Evolutionary conservation across 2,797 vertebrate species (phyloP).

Genomic region (Rhadinocentrus ornatus): DNA sequence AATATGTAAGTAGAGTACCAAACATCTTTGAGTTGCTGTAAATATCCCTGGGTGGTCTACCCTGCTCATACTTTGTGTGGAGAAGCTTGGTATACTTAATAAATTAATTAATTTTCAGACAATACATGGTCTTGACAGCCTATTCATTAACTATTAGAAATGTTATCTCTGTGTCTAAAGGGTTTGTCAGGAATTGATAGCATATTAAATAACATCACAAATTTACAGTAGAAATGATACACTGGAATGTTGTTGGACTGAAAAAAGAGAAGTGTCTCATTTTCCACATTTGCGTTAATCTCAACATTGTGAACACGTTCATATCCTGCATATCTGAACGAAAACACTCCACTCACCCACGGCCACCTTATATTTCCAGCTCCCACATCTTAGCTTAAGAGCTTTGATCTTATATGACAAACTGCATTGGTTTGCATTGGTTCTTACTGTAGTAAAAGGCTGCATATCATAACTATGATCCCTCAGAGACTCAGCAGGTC

Average conservation of each 20-base stretch:
- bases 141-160: neutral
- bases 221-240: neutral
- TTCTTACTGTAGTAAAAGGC: conserved; percentile 56
- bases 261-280: neutral
- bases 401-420: conserved; percentile 56
- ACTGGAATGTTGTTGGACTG: neutral
- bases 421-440: conserved; percentile 13
- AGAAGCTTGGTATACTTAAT: neutral
- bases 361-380: conserved; percentile 15
- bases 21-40: neutral
- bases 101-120: neutral
- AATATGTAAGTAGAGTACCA: neutral
- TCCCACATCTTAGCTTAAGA: conserved; percentile 39
- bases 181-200: neutral
- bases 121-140: neutral
- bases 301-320: conserved; percentile 2
- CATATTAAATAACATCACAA: neutral
- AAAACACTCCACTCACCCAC: conserved; percentile 16
- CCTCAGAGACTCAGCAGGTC: conserved; percentile 47
- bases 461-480: conserved; percentile 5
- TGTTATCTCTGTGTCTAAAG: neutral
- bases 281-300: conserved; percentile 1
- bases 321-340: conserved; percentile 1
- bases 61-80: no score
- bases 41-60: neutral